A percentile compares a stretch with the other conserved stretches of the same genome.
These are phyloP conservation scores for Tholera decimalis DNA, from an alignment of 2,888 invertebrate species.

Conservation along the genomic window DNA sequence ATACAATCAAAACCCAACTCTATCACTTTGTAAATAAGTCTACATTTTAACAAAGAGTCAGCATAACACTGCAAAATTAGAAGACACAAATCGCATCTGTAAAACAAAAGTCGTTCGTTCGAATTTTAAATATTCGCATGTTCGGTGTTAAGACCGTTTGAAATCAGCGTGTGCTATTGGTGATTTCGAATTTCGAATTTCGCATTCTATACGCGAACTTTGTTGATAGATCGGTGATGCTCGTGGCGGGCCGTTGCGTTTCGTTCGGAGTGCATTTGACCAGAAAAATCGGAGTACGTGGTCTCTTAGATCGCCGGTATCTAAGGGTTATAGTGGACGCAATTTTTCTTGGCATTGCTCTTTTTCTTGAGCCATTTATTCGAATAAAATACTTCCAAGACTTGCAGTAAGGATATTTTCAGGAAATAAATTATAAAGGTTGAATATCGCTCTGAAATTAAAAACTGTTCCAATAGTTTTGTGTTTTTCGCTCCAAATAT, in stretches of 20 bases:
- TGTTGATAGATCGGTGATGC: slow-evolving; percentile 89
- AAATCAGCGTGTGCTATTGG: slow-evolving; percentile 81
- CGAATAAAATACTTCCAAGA: slow-evolving; percentile 26
- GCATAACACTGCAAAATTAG: slow-evolving; percentile 47
- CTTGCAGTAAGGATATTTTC: neutral
- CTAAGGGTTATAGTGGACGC: slow-evolving; percentile 66
- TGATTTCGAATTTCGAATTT: slow-evolving; percentile 82
- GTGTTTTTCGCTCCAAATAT: no score
- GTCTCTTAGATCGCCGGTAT: slow-evolving; percentile 69
- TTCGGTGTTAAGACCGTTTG: slow-evolving; percentile 81
- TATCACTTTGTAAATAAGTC: slow-evolving; percentile 56
- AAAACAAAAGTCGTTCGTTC: slow-evolving; percentile 81
- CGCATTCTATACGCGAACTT: slow-evolving; percentile 85
- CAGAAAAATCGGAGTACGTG: slow-evolving; percentile 87
- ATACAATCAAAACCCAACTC: slow-evolving; percentile 61
- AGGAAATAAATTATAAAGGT: neutral
- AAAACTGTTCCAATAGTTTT: neutral
- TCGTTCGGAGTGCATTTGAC: slow-evolving; percentile 84
- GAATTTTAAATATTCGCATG: slow-evolving; percentile 81
- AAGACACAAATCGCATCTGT: slow-evolving; percentile 76
- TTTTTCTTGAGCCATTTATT: slow-evolving; percentile 48
- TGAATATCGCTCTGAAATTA: neutral
- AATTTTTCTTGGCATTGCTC: slow-evolving; percentile 51
- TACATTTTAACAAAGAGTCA: slow-evolving; percentile 51
- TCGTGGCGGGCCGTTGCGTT: slow-evolving; percentile 74